These are phyloP conservation scores for Mycteria americana DNA, from an alignment of 2,797 vertebrate species.

Conservation along the genomic window DNA sequence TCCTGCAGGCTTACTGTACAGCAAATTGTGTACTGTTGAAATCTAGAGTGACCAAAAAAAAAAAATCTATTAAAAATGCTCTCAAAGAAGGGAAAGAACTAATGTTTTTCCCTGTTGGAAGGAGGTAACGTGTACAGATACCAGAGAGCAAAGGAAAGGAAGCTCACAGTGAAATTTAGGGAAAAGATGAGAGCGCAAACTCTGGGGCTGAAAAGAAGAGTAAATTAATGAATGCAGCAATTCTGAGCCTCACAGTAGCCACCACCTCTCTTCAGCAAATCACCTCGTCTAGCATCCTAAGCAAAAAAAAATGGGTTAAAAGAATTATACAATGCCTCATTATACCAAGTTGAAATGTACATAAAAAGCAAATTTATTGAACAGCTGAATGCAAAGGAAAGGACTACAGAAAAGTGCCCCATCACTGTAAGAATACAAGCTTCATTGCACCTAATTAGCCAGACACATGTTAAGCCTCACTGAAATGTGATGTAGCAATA, in stretches of 20 bases:
- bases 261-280: neutral
- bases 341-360: neutral
- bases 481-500: neutral
- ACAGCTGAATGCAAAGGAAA: neutral
- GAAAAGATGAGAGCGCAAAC: neutral
- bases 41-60: neutral
- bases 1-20: neutral
- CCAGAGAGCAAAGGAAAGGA: neutral
- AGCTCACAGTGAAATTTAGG: neutral
- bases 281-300: neutral
- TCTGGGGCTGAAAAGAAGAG: neutral
- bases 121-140: fast-evolving
- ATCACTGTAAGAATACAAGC: neutral
- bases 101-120: neutral
- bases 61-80: neutral
- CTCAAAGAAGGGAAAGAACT: neutral
- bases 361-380: neutral
- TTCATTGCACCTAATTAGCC: neutral
- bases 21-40: neutral
- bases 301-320: neutral
- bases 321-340: neutral
- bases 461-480: neutral
- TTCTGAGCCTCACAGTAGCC: neutral
- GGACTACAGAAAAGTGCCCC: neutral
- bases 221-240: neutral